Percentiles rank a stretch among this genome's conserved stretches.
Evolutionary conservation across 1,140 invertebrate species (phyloP).

Genomic region (Trichogramma pretiosum): DNA sequence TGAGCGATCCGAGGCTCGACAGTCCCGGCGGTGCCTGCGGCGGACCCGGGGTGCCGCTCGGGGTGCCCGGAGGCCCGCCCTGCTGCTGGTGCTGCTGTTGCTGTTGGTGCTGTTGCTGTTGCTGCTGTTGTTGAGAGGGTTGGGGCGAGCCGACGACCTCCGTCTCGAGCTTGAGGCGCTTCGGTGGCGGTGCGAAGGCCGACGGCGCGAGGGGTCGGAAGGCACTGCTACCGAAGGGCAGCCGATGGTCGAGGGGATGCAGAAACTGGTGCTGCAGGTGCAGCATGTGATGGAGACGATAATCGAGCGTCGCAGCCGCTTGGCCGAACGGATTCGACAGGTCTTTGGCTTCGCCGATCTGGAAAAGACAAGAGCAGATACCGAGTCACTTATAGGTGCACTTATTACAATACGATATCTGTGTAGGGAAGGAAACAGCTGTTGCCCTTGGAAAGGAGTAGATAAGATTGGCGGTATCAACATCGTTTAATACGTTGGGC

Average conservation of each 20-base stretch:
- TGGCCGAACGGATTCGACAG: constrained; percentile 44
- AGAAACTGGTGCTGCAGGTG: constrained; percentile 48
- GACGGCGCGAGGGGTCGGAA: constrained; percentile 44
- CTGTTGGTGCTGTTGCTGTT: background rate
- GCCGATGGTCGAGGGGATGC: constrained; percentile 42
- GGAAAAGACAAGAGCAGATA: too few species aligned
- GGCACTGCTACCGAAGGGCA: constrained; percentile 38
- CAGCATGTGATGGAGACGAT: constrained; percentile 49
- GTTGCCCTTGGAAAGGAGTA: too few species aligned
- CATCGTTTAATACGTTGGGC: too few species aligned
- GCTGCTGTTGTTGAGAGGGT: too few species aligned
- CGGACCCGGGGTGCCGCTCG: background rate
- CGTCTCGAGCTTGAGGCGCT: constrained; percentile 47
- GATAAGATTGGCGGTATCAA: too few species aligned
- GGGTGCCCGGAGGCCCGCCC: background rate
- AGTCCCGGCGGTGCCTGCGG: constrained; percentile 33
- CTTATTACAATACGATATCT: too few species aligned
- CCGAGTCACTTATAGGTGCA: too few species aligned
- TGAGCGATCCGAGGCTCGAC: constrained; percentile 36
- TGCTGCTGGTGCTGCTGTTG: background rate
- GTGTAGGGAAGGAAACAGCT: too few species aligned
- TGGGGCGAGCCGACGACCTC: constrained; percentile 27
- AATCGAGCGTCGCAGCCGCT: constrained; percentile 42
- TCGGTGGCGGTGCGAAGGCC: constrained; percentile 48
- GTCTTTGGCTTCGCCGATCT: constrained; percentile 48